Evolutionary conservation across 2,113 vertebrate species (phyloP), one percentile per base, ranked within the genome.

Genomic region (Amia ocellicauda): DNA sequence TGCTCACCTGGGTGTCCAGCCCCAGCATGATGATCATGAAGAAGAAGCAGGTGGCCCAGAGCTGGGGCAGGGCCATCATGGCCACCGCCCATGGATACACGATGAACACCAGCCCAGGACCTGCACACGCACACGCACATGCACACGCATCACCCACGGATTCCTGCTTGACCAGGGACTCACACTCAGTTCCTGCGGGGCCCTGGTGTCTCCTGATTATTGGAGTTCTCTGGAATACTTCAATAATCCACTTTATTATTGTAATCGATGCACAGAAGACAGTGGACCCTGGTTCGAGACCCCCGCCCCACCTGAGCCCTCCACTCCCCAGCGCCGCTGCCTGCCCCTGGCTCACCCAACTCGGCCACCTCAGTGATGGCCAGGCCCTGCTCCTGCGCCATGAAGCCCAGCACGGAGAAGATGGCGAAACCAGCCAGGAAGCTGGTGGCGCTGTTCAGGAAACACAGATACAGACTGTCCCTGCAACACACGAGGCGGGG

Each of bases 21-120:
- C 94, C 94, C 82, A 98, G 84, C 80, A 97, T 90, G 73, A 98
- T 90, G 42, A 98, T 86, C 94, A 97, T 98, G 79, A 96, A 80
- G 86, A 98, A 96, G 88, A 98, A 98, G 82, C 86, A 97, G 64
- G 92, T 90, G 0, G 94, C 89, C 95, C 95, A 98, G 27, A 98
- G 85, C 0, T 94, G 93, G 2, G 94, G 92, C 41, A 95, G 77
- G 7, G 95, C 94, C 83, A 98, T 86, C 94, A 98, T 93, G 79
- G 92, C 83, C 13, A 97, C 93, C 0, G 94, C 95, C 64, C 92
- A 80, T 2, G 94, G 94, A 68, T 91, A 96, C 43, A 85, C 94
- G 26, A 98, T 95, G 78, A 97, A 98, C 41, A 93, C 94, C 60
- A 98, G 82, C 26, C 94, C 95, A 1, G 94, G 95, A 1, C 95